phyloP scores from a whole-genome alignment of 2,797 vertebrate species.

The Pipistrellus pipistrellus region DNA sequence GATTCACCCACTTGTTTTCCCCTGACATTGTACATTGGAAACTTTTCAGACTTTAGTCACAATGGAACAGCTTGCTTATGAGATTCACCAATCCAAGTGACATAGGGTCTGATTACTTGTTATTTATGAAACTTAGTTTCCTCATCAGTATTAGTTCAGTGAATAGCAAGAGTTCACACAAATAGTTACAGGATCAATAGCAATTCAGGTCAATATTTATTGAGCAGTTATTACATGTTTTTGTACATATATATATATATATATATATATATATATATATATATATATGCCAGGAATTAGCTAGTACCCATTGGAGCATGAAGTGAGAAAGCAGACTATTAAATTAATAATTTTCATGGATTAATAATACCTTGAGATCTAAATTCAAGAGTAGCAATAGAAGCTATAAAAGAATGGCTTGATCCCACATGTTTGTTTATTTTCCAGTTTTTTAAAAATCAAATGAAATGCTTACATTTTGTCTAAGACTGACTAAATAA shows the following conservation, averaged over 20 bases:
- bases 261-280: too few relatives aligned
- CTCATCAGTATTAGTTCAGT: not conserved
- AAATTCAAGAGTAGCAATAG: not conserved
- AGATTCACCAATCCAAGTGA: not conserved
- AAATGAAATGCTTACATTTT: not conserved
- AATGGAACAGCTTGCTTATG: not conserved
- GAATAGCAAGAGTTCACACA: not conserved
- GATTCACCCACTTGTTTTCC: not conserved
- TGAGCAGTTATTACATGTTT: not conserved
- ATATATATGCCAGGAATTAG: not conserved
- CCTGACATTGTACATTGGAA: accelerated
- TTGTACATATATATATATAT: too few relatives aligned
- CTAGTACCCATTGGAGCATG: too few relatives aligned
- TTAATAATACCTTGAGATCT: not conserved
- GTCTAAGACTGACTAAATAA: not conserved
- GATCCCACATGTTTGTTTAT: not conserved
- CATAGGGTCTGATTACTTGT: not conserved
- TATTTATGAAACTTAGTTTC: not conserved
- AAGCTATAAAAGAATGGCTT: not conserved
- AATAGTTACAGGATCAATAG: not conserved
- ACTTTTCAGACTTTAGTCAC: not conserved
- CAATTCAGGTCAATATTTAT: not conserved
- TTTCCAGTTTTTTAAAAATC: not conserved
- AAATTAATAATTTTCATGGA: not conserved
- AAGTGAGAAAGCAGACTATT: not conserved